Percentiles rank a stretch among this genome's conserved stretches.
phyloP scores from a whole-genome alignment of 1,140 invertebrate species.

The Frieseomelitta varia region DNA sequence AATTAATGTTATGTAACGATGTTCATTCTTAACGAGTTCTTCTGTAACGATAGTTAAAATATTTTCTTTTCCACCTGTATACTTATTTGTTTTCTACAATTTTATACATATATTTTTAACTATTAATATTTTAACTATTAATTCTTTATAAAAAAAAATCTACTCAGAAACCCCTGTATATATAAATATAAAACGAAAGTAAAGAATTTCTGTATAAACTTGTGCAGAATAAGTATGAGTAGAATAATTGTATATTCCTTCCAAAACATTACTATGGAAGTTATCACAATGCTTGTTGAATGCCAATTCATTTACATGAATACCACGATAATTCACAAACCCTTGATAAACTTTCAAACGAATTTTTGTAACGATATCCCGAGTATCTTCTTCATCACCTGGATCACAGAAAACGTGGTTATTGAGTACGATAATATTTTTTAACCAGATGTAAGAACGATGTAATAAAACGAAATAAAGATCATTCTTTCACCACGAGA shows the following conservation, averaged over 20 bases:
- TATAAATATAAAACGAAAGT: neutral
- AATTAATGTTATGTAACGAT: neutral
- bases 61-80: too few relatives aligned
- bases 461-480: too few relatives aligned
- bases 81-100: too few relatives aligned
- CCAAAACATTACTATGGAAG: neutral
- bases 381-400: neutral
- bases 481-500: neutral
- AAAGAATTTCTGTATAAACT: neutral
- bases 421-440: too few relatives aligned
- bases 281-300: neutral
- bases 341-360: conserved; percentile 1
- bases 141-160: too few relatives aligned
- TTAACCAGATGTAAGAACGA: too few relatives aligned
- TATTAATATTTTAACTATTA: too few relatives aligned
- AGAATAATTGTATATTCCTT: neutral
- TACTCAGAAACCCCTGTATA: neutral
- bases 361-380: neutral
- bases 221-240: neutral
- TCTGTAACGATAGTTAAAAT: too few relatives aligned
- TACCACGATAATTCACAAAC: conserved; percentile 9
- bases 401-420: neutral
- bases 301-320: neutral
- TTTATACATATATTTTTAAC: too few relatives aligned
- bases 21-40: neutral